These are phyloP conservation scores for Chaetoderma sp. DNA, from an alignment of 2,888 invertebrate species.

Conservation along the genomic window DNA sequence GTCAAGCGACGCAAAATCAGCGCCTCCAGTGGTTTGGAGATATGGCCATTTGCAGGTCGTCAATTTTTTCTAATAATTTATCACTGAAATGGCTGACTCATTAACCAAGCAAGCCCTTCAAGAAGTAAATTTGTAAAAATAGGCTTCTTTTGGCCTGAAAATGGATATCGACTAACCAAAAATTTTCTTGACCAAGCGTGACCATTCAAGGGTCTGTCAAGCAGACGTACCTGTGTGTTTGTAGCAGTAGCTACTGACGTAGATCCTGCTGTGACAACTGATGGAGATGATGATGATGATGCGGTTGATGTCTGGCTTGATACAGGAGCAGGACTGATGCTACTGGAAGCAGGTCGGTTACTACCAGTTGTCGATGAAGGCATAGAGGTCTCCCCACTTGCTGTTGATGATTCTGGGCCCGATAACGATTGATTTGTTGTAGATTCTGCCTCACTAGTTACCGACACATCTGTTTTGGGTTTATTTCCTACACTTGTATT, in stretches of 20 bases:
- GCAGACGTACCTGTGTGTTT: not conserved
- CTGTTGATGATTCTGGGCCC: too few relatives aligned
- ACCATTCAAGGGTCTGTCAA: not conserved
- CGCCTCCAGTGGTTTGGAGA: too few relatives aligned
- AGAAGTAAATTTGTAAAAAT: not conserved
- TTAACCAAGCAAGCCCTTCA: not conserved
- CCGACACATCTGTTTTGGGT: not conserved
- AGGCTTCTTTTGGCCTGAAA: not conserved
- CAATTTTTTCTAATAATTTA: too few relatives aligned
- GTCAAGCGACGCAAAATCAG: too few relatives aligned
- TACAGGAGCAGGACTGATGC: not conserved
- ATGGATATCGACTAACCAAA: not conserved
- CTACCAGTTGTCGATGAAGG: too few relatives aligned
- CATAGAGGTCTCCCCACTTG: too few relatives aligned
- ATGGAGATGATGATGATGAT: conserved; percentile 7
- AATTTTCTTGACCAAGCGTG: not conserved
- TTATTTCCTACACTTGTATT: too few relatives aligned
- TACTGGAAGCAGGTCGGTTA: not conserved
- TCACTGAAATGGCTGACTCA: too few relatives aligned
- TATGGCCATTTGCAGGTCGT: too few relatives aligned
- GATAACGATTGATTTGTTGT: too few relatives aligned
- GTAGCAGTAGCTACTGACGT: not conserved
- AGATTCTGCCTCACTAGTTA: too few relatives aligned
- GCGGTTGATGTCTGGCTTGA: not conserved
- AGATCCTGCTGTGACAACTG: not conserved